Evolutionary conservation across 2,113 vertebrate genomes (phyloP).

Genomic region (Tapirus terrestris): DNA sequence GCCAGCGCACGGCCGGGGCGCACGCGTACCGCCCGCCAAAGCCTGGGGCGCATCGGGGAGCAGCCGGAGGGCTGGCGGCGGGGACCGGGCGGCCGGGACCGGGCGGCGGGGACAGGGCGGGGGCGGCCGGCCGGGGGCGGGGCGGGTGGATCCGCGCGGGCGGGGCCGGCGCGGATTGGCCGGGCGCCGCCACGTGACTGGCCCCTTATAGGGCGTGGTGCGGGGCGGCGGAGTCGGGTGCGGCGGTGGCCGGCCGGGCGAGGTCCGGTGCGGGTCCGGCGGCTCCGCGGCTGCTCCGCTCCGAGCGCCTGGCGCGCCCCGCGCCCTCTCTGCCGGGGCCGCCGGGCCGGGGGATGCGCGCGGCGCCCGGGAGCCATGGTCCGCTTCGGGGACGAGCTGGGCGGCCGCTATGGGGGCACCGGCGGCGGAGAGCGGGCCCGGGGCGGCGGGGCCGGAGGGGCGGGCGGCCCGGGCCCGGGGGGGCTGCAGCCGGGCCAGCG

Average conservation of each 20-base stretch:
- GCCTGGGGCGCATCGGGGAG: background rate
- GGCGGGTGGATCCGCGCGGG: slow-evolving; percentile 67
- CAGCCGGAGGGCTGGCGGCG: background rate
- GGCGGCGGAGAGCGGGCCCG: slow-evolving; percentile 85
- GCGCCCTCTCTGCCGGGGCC: slow-evolving; percentile 64
- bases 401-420: slow-evolving; percentile 92
- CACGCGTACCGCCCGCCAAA: background rate
- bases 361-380: slow-evolving; percentile 88
- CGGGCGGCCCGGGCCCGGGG: slow-evolving; percentile 89
- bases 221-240: slow-evolving; percentile 65
- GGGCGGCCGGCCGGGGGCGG: background rate
- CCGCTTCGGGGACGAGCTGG: slow-evolving; percentile 96
- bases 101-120: background rate
- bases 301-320: slow-evolving; percentile 44
- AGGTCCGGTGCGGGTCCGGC: background rate
- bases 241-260: slow-evolving; percentile 55
- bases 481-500: slow-evolving; percentile 91
- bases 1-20: background rate
- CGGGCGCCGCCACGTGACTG: slow-evolving; percentile 87
- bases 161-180: slow-evolving; percentile 89
- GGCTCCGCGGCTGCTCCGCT: background rate
- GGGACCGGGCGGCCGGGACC: background rate
- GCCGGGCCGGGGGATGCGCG: slow-evolving; percentile 69
- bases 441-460: slow-evolving; percentile 88
- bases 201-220: slow-evolving; percentile 85